These are phyloP conservation scores for Platichthys stellatus DNA, from an alignment of 2,113 vertebrate species.

Conservation along the genomic window DNA sequence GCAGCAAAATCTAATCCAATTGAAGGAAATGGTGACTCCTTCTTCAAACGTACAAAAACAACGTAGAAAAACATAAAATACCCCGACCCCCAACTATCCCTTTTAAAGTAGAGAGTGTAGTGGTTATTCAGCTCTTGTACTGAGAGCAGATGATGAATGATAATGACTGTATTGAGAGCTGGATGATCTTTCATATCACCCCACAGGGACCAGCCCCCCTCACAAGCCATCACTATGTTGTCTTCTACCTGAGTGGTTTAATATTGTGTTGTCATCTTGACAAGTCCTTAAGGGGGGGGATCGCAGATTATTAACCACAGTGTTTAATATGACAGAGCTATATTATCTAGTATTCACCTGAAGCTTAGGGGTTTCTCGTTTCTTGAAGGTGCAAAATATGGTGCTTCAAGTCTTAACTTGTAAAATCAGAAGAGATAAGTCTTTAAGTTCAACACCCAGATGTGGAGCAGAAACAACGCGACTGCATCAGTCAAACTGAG, in stretches of 20 bases:
- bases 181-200: not conserved
- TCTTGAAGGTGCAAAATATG: too few species aligned
- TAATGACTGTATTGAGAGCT: conserved; percentile 9
- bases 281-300: too few species aligned
- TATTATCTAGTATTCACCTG: not conserved
- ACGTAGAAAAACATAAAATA: too few species aligned
- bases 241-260: not conserved
- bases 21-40: too few species aligned
- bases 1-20: too few species aligned
- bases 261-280: not conserved
- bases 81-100: too few species aligned
- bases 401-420: not conserved
- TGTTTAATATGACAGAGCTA: not conserved
- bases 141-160: conserved; percentile 6
- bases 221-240: not conserved
- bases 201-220: not conserved
- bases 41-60: too few species aligned
- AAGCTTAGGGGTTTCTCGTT: not conserved
- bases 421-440: not conserved
- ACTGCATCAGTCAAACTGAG: not conserved
- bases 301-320: not conserved
- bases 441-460: not conserved
- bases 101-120: not conserved
- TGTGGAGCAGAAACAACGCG: not conserved
- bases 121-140: conserved; percentile 12